These are phyloP conservation scores for Chloroceryle aenea DNA, from an alignment of 2,113 vertebrate genomes.

Conservation along the genomic window DNA sequence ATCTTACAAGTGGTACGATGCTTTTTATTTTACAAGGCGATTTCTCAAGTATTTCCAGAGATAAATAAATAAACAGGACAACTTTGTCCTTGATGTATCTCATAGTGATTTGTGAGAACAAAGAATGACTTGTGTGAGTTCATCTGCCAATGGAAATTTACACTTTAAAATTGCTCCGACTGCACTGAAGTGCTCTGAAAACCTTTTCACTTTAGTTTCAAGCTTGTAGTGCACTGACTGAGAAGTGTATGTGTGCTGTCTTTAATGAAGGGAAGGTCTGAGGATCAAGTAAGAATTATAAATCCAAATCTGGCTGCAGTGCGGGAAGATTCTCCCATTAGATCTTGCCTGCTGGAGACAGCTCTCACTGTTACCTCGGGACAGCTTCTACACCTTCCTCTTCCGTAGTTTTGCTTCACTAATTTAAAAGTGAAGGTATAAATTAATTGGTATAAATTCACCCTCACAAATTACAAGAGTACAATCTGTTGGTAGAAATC, in stretches of 20 bases:
- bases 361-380: background rate
- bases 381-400: background rate
- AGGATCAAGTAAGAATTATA: background rate
- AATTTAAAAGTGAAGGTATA: background rate
- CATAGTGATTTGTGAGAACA: slow-evolving; percentile 33
- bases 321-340: background rate
- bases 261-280: background rate
- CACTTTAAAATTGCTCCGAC: slow-evolving; percentile 1
- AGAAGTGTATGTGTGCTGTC: slow-evolving; percentile 39
- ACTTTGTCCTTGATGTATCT: slow-evolving; percentile 24
- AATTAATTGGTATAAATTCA: background rate
- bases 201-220: slow-evolving; percentile 44
- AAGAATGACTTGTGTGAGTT: slow-evolving; percentile 26
- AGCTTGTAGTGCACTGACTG: background rate
- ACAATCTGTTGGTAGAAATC: slow-evolving; percentile 1
- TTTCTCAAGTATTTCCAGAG: slow-evolving; percentile 14
- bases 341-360: background rate
- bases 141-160: slow-evolving; percentile 63
- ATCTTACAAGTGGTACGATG: background rate
- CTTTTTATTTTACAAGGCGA: background rate
- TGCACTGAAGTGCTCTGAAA: slow-evolving; percentile 1
- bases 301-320: background rate
- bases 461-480: background rate
- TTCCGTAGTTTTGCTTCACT: background rate
- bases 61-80: slow-evolving; percentile 28